Evolutionary conservation across 2,797 vertebrate species (phyloP).

Genomic region (Vireo griseus): DNA sequence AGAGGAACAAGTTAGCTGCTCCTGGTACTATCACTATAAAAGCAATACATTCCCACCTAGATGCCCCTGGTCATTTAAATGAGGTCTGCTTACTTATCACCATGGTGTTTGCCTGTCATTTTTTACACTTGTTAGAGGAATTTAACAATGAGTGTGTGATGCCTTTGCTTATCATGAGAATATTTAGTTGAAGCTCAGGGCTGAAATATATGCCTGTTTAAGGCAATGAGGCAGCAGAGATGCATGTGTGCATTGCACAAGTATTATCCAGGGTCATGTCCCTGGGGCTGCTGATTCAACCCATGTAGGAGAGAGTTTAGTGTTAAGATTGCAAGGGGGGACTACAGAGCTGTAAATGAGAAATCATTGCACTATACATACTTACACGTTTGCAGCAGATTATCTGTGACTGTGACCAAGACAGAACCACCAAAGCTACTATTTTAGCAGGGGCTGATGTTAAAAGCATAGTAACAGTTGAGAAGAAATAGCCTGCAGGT

Average conservation of each 20-base stretch:
- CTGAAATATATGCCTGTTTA: background rate
- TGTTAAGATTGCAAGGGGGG: background rate
- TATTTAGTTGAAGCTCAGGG: background rate
- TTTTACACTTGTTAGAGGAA: background rate
- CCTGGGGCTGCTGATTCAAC: background rate
- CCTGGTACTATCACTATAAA: background rate
- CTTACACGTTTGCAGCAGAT: background rate
- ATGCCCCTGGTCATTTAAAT: background rate
- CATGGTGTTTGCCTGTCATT: background rate
- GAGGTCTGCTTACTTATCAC: background rate
- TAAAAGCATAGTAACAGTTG: background rate
- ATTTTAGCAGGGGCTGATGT: background rate
- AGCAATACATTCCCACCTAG: background rate
- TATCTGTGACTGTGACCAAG: background rate
- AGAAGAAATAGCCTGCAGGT: background rate
- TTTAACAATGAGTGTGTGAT: background rate
- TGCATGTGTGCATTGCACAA: fast-evolving
- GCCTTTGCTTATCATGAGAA: background rate
- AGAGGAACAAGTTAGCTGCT: background rate
- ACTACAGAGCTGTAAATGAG: background rate
- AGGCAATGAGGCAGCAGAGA: background rate
- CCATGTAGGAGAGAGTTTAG: background rate
- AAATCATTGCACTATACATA: background rate
- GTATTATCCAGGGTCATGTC: background rate
- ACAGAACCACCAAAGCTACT: background rate